Conservation (phyloP, 2,113 vertebrate genomes). For the Nannospalax galili region DNA sequence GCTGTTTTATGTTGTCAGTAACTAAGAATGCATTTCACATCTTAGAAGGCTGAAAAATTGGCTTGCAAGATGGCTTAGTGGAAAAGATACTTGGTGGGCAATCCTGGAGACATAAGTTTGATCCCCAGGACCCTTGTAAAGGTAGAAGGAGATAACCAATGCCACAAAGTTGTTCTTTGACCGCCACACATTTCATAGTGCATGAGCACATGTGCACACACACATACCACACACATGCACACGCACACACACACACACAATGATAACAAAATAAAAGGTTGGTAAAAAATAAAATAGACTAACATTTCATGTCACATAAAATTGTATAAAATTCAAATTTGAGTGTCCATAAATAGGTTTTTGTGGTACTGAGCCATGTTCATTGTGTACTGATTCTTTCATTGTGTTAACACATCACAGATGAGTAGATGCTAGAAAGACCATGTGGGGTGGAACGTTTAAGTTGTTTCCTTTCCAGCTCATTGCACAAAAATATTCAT, state of each 20-base stretch:
- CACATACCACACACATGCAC: too few relatives aligned
- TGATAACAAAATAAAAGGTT: too few relatives aligned
- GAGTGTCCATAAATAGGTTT: not conserved
- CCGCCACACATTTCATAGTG: too few relatives aligned
- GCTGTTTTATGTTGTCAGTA: not conserved
- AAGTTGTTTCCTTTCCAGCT: not conserved
- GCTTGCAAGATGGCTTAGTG: too few relatives aligned
- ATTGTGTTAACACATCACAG: not conserved
- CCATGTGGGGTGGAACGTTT: not conserved
- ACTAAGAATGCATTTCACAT: not conserved
- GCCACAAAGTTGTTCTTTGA: too few relatives aligned
- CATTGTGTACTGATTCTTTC: not conserved
- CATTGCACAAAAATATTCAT: not conserved
- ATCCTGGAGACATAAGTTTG: too few relatives aligned
- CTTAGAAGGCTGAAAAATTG: not conserved
- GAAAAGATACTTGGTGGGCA: too few relatives aligned
- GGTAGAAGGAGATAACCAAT: too few relatives aligned
- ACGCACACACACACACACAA: too few relatives aligned
- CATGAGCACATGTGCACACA: too few relatives aligned
- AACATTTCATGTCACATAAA: not conserved
- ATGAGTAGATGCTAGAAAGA: not conserved
- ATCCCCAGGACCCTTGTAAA: too few relatives aligned
- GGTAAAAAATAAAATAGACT: not conserved
- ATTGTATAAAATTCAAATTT: slow-evolving; percentile 25
- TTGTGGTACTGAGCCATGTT: not conserved